Evolutionary conservation across 2,797 vertebrate species (phyloP).

Genomic region (Meda fulgida): DNA sequence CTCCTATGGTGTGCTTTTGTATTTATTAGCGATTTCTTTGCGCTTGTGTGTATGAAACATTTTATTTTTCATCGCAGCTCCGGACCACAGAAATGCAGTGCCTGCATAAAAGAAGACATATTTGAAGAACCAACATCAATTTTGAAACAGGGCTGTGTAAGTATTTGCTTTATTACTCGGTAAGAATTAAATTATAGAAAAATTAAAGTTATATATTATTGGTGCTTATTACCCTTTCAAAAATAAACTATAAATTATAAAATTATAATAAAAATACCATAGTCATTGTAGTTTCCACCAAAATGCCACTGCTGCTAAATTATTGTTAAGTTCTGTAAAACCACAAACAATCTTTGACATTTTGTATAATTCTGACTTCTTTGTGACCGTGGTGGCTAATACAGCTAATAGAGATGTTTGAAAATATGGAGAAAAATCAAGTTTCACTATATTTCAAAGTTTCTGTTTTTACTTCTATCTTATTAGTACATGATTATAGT

Average conservation of each 20-base stretch:
- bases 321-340: not conserved
- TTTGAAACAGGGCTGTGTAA: slow-evolving; percentile 89
- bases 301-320: not conserved
- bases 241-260: not conserved
- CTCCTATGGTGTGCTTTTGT: not conserved
- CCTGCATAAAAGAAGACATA: slow-evolving; percentile 93
- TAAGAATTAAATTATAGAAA: not conserved
- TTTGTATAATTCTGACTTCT: not conserved
- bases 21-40: not conserved
- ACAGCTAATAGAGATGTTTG: not conserved
- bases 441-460: not conserved
- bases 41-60: not conserved
- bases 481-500: too few relatives aligned
- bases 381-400: not conserved
- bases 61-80: slow-evolving; percentile 72
- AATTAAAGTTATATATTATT: not conserved
- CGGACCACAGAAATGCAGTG: slow-evolving; percentile 93
- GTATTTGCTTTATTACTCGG: slow-evolving; percentile 60
- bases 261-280: not conserved
- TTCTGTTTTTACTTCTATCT: not conserved
- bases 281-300: not conserved
- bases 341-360: not conserved
- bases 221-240: not conserved
- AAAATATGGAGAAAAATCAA: not conserved
- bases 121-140: slow-evolving; percentile 93